Evolutionary conservation across 35 echinoderm and acorn worm genomes (phyloP).

Genomic region (Strongylocentrotus purpuratus): DNA sequence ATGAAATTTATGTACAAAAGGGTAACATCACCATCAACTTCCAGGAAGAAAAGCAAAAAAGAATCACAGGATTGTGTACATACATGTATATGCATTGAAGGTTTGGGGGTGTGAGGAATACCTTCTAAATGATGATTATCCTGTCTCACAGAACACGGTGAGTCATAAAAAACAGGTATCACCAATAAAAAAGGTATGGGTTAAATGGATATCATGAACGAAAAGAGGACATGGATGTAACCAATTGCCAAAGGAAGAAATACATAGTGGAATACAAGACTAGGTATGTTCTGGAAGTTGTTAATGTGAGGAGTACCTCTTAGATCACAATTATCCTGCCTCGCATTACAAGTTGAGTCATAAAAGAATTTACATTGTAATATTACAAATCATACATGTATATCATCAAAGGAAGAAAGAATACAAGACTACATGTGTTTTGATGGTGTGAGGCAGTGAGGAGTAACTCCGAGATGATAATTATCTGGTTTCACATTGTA

Average conservation of each 20-base stretch:
- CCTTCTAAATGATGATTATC: slow-evolving; percentile 69
- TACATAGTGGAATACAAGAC: too few relatives aligned
- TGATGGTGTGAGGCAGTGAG: slow-evolving; percentile 93
- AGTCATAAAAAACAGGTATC: not conserved
- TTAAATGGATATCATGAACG: slow-evolving; percentile 30
- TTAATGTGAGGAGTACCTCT: slow-evolving; percentile 79
- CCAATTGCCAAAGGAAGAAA: slow-evolving; percentile 61
- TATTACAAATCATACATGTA: too few relatives aligned
- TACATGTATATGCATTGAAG: slow-evolving; percentile 73
- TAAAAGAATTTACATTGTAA: too few relatives aligned
- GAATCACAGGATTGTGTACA: too few relatives aligned
- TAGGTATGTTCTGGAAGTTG: slow-evolving; percentile 36
- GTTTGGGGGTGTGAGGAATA: slow-evolving; percentile 95
- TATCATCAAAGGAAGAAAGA: too few relatives aligned
- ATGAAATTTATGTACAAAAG: too few relatives aligned
- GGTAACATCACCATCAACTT: too few relatives aligned
- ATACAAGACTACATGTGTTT: slow-evolving; percentile 50
- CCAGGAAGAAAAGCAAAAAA: too few relatives aligned
- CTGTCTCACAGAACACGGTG: slow-evolving; percentile 97
- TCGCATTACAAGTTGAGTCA: slow-evolving; percentile 85
- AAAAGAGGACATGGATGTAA: slow-evolving; percentile 77
- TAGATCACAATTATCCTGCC: slow-evolving; percentile 68
- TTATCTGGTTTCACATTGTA: slow-evolving; percentile 87
- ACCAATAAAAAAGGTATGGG: too few relatives aligned
- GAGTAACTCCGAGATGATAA: slow-evolving; percentile 78